These are phyloP conservation scores for Scalopus aquaticus DNA, from an alignment of 2,113 vertebrate species.

Conservation along the genomic window DNA sequence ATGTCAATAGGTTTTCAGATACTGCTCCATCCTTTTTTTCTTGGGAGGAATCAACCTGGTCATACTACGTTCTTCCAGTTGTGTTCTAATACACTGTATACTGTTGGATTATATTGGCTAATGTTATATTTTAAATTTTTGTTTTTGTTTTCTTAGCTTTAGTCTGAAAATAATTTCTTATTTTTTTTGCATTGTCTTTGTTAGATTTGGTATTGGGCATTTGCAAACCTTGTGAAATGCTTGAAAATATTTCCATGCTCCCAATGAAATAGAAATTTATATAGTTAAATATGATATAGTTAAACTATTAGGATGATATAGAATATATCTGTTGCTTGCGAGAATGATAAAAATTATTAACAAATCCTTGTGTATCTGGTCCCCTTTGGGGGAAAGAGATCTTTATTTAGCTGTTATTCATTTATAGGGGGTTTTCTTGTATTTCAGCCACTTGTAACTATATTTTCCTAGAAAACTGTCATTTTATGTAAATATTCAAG, in stretches of 20 bases:
- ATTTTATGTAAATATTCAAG: constrained; percentile 16
- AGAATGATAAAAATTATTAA: not conserved
- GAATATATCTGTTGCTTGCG: constrained; percentile 29
- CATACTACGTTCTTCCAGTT: not conserved
- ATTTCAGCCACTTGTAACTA: not conserved
- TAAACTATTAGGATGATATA: constrained; percentile 20
- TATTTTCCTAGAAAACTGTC: constrained; percentile 31
- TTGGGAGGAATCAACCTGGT: not conserved
- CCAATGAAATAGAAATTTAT: not conserved
- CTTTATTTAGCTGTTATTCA: constrained; percentile 43
- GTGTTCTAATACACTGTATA: not conserved
- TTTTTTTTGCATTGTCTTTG: not conserved
- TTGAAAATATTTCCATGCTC: not conserved
- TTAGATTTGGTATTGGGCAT: not conserved
- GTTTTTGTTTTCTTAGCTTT: not conserved
- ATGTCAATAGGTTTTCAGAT: constrained; percentile 29
- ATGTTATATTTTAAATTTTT: constrained; percentile 41
- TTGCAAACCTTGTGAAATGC: constrained; percentile 31
- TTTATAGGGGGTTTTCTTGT: not conserved
- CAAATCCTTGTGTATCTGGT: not conserved
- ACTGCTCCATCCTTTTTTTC: not conserved
- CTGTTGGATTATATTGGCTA: constrained; percentile 22
- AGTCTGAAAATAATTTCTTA: not conserved
- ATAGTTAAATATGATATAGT: not conserved
- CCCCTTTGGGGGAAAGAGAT: not conserved